Evolutionary conservation across 2,797 vertebrate genomes (phyloP).

Genomic region (Poecilia picta): DNA sequence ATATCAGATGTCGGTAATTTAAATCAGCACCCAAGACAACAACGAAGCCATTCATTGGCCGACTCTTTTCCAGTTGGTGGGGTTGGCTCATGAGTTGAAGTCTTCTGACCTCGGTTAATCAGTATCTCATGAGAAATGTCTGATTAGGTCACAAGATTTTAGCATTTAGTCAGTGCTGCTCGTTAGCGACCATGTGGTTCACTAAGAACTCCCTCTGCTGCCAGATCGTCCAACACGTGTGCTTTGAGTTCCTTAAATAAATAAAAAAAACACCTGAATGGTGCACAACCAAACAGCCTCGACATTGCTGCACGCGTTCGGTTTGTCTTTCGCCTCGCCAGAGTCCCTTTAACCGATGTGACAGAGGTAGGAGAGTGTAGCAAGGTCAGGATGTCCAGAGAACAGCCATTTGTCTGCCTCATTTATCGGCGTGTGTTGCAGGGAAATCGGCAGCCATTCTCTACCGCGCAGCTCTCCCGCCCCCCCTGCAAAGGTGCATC

Average conservation of each 20-base stretch:
- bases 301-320: constrained; percentile 1
- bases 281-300: constrained; percentile 4
- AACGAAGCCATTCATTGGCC: constrained; percentile 30
- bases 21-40: constrained; percentile 23
- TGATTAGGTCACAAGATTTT: constrained; percentile 44
- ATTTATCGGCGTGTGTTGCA: constrained; percentile 13
- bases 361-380: constrained; percentile 37
- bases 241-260: constrained; percentile 14
- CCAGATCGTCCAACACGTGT: constrained; percentile 29
- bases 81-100: constrained; percentile 24
- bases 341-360: constrained; percentile 44
- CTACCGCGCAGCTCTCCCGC: constrained; percentile 13
- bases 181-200: constrained; percentile 31
- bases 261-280: neutral
- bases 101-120: constrained; percentile 59
- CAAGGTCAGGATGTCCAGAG: constrained; percentile 58
- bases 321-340: constrained; percentile 26
- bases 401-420: constrained; percentile 57
- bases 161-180: constrained; percentile 6
- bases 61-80: constrained; percentile 12
- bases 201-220: constrained; percentile 14
- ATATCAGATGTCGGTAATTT: constrained; percentile 18
- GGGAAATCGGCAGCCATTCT: constrained; percentile 30
- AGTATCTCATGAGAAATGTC: constrained; percentile 57
- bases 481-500: constrained; percentile 48